Evolutionary conservation across 1,140 invertebrate species (phyloP).

Genomic region (Lepidurus apus): DNA sequence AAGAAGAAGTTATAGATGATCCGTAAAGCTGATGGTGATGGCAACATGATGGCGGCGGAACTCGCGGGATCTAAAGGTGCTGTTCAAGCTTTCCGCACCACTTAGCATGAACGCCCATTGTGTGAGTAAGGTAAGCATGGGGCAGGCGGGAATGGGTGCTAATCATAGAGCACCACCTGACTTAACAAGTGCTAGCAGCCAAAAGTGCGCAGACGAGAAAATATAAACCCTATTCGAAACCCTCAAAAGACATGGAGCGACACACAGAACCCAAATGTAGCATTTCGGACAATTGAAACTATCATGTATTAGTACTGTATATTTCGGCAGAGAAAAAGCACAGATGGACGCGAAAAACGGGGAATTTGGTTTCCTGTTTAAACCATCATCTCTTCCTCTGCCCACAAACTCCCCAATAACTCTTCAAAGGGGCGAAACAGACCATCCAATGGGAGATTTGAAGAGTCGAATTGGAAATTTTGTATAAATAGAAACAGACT

Average conservation of each 20-base stretch:
- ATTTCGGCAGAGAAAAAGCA: not conserved
- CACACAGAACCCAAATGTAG: not conserved
- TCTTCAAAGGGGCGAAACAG: too few relatives aligned
- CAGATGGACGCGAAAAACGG: slow-evolving; percentile 10
- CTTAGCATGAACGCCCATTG: slow-evolving; percentile 21
- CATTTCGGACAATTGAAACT: slow-evolving; percentile 3
- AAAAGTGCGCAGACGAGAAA: slow-evolving; percentile 9
- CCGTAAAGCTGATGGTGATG: slow-evolving; percentile 15
- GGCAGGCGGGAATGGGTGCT: slow-evolving; percentile 20
- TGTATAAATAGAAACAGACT: too few relatives aligned
- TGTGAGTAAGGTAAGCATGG: slow-evolving; percentile 17
- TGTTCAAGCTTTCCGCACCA: slow-evolving; percentile 10
- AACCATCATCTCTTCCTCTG: too few relatives aligned
- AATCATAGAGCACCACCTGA: slow-evolving; percentile 18
- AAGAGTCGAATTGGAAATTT: too few relatives aligned
- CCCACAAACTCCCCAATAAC: too few relatives aligned
- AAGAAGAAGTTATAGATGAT: not conserved
- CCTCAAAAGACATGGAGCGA: slow-evolving; percentile 6
- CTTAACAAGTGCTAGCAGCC: slow-evolving; percentile 17
- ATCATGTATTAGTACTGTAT: not conserved
- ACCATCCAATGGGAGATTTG: too few relatives aligned
- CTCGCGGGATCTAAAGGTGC: not conserved
- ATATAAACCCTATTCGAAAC: not conserved
- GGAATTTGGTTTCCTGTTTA: not conserved
- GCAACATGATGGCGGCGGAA: slow-evolving; percentile 20